Evolutionary conservation across 23 tunicate genomes (phyloP).

Genomic region (Halocynthia roretzi): DNA sequence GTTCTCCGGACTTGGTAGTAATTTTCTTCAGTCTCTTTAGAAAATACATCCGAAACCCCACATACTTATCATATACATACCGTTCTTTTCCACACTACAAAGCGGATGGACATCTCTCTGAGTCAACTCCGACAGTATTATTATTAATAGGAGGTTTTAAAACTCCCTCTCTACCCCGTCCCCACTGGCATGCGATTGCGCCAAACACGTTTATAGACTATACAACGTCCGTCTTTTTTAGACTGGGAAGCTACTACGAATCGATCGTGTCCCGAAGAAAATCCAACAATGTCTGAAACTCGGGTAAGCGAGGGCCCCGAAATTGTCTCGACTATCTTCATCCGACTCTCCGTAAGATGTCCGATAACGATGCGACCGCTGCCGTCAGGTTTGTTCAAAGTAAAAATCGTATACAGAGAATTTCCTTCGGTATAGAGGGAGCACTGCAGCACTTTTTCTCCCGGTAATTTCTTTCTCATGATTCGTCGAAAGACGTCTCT

Average conservation of each 20-base stretch:
- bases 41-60: too few relatives aligned
- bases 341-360: constrained; percentile 27
- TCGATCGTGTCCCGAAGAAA: constrained; percentile 21
- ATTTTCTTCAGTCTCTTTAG: too few relatives aligned
- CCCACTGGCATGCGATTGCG: constrained; percentile 9
- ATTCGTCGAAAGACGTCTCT: constrained; percentile 41
- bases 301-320: constrained; percentile 19
- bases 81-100: too few relatives aligned
- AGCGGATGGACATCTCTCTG: too few relatives aligned
- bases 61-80: too few relatives aligned
- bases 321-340: constrained; percentile 31
- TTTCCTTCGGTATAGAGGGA: constrained; percentile 49
- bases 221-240: constrained; percentile 35
- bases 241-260: constrained; percentile 47
- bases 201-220: constrained; percentile 35
- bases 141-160: too few relatives aligned
- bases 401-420: constrained; percentile 25
- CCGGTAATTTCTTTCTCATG: constrained; percentile 40
- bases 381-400: constrained; percentile 38
- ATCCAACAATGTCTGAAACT: constrained; percentile 42
- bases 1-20: too few relatives aligned
- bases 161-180: constrained; percentile 3
- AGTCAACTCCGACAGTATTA: too few relatives aligned
- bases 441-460: constrained; percentile 44
- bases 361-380: constrained; percentile 62